Evolutionary conservation across 2,888 invertebrate species (phyloP).

Genomic region (Dascillus cervinus): DNA sequence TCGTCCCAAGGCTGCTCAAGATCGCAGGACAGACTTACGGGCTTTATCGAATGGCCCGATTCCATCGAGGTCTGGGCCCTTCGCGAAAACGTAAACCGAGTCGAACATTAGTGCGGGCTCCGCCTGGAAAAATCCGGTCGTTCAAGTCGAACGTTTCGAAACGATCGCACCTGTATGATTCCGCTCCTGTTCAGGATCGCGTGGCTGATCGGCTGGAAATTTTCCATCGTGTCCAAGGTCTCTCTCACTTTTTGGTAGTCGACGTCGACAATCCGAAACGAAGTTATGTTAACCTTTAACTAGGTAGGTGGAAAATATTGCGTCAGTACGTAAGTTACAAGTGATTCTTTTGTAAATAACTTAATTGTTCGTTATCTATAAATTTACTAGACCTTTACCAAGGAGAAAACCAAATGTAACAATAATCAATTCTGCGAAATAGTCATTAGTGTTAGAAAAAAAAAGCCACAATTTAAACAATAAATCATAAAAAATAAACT

Average conservation of each 20-base stretch:
- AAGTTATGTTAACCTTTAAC: constrained; percentile 94
- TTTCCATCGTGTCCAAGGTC: constrained; percentile 75
- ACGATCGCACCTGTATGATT: constrained; percentile 52
- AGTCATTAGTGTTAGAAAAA: too few relatives aligned
- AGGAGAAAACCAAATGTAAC: too few relatives aligned
- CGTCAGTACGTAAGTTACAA: too few relatives aligned
- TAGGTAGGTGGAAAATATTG: too few relatives aligned
- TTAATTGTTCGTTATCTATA: too few relatives aligned
- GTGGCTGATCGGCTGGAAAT: constrained; percentile 78
- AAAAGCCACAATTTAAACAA: too few relatives aligned
- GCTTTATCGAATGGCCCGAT: constrained; percentile 57
- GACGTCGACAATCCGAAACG: constrained; percentile 80
- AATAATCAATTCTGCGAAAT: too few relatives aligned
- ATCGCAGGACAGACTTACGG: constrained; percentile 77
- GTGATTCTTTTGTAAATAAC: too few relatives aligned
- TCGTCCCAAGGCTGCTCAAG: constrained; percentile 71
- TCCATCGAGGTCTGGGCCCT: constrained; percentile 69
- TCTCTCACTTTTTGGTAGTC: constrained; percentile 68
- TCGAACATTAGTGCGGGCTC: constrained; percentile 82
- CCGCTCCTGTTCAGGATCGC: constrained; percentile 63
- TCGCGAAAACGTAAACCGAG: constrained; percentile 74
- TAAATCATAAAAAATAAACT: too few relatives aligned
- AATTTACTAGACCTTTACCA: too few relatives aligned
- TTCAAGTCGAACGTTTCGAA: neutral
- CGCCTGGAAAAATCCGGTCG: constrained; percentile 50